Conservation (phyloP, 2,888 invertebrate genomes). For the Prosopocoilus inquinatus region DNA sequence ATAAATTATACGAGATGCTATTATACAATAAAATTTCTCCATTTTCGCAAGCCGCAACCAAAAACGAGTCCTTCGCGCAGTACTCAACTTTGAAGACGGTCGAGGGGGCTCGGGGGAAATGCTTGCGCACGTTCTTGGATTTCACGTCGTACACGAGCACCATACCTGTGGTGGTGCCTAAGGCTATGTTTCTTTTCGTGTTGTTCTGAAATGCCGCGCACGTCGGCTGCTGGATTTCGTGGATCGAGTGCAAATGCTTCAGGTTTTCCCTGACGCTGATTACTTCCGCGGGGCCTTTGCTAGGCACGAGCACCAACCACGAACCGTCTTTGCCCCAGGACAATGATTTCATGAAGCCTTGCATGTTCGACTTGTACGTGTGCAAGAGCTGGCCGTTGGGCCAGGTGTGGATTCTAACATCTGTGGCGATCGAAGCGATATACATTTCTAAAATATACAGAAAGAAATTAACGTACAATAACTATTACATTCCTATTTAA, state of each 20-base stretch:
- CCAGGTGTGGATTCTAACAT: slow-evolving; percentile 57
- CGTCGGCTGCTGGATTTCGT: slow-evolving; percentile 42
- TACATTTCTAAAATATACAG: slow-evolving; percentile 48
- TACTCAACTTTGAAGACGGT: slow-evolving; percentile 40
- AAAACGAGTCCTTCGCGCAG: slow-evolving; percentile 43
- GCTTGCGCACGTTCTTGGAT: slow-evolving; percentile 37
- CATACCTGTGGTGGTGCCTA: slow-evolving; percentile 43
- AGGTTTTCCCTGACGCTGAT: slow-evolving; percentile 41
- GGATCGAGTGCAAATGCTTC: slow-evolving; percentile 41
- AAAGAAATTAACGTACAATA: neutral
- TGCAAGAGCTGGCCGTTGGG: slow-evolving; percentile 57
- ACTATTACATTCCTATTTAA: neutral
- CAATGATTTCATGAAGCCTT: slow-evolving; percentile 40
- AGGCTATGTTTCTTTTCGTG: slow-evolving; percentile 41
- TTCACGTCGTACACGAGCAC: slow-evolving; percentile 47
- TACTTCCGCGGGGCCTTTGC: slow-evolving; percentile 43
- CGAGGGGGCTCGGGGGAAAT: slow-evolving; percentile 37
- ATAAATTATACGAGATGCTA: slow-evolving; percentile 36
- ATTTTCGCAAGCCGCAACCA: slow-evolving; percentile 42
- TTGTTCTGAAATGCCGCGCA: slow-evolving; percentile 45
- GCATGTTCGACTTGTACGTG: slow-evolving; percentile 45
- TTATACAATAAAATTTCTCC: slow-evolving; percentile 44
- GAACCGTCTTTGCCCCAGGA: slow-evolving; percentile 48
- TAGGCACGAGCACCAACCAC: slow-evolving; percentile 46
- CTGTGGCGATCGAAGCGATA: slow-evolving; percentile 58